phyloP scores from a whole-genome alignment of 2,888 invertebrate species.

The Linyphia triangularis region DNA sequence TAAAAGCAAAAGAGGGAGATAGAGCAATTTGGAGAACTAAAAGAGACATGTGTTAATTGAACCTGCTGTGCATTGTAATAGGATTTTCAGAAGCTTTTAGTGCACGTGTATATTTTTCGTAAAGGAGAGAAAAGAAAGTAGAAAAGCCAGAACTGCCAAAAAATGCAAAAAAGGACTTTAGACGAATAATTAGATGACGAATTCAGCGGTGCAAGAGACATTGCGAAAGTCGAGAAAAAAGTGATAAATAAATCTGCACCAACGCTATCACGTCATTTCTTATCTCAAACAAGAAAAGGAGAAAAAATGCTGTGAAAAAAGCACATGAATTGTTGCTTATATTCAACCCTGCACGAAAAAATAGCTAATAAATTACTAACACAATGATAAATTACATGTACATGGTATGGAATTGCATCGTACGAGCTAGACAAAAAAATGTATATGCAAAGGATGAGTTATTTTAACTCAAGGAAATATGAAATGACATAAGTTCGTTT shows the following conservation, averaged over 20 bases:
- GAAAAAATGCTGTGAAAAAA: constrained; percentile 61
- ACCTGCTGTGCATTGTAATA: constrained; percentile 10
- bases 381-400: constrained; percentile 75
- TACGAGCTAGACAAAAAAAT: constrained; percentile 63
- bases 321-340: constrained; percentile 69
- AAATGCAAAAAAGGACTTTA: constrained; percentile 33
- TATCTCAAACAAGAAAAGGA: constrained; percentile 43
- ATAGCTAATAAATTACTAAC: constrained; percentile 76
- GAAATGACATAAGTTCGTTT: constrained; percentile 57
- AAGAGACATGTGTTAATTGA: neutral
- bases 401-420: constrained; percentile 72
- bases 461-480: constrained; percentile 44
- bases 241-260: constrained; percentile 66
- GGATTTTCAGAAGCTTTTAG: constrained; percentile 12
- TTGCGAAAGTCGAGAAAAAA: constrained; percentile 63
- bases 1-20: neutral
- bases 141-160: constrained; percentile 33
- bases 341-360: constrained; percentile 74
- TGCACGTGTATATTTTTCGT: constrained; percentile 30
- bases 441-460: constrained; percentile 53
- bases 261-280: constrained; percentile 49
- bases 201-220: constrained; percentile 61
- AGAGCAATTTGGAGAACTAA: neutral
- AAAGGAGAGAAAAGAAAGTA: constrained; percentile 22
- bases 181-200: constrained; percentile 65